These are phyloP conservation scores for Sitta carolinensis DNA, from an alignment of 2,797 vertebrate species.

Conservation along the genomic window DNA sequence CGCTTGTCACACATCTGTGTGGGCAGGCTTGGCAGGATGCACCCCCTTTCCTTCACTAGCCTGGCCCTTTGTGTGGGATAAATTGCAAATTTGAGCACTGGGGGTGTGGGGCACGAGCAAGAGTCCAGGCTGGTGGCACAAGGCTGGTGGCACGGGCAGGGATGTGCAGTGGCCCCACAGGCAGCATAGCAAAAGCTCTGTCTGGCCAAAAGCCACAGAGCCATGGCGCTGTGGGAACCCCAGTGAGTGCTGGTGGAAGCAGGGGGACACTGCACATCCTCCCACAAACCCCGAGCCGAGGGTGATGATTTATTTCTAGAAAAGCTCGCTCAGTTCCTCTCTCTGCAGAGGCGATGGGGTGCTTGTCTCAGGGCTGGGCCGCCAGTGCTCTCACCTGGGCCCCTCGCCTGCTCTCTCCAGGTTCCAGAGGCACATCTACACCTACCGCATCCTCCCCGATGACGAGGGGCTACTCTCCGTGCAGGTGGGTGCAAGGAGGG, in stretches of 20 bases:
- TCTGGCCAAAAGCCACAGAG: fast-evolving
- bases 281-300: background rate
- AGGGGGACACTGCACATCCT: fast-evolving
- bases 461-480: slow-evolving; percentile 92
- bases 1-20: background rate
- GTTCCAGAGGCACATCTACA: slow-evolving; percentile 95
- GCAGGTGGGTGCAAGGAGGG: slow-evolving; percentile 78
- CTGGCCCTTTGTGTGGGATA: background rate
- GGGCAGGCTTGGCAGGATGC: background rate
- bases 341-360: background rate
- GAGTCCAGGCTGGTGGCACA: background rate
- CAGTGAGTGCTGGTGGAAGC: background rate
- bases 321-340: background rate
- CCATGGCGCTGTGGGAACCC: fast-evolving
- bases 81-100: background rate
- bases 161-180: background rate
- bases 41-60: background rate
- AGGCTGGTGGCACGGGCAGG: background rate
- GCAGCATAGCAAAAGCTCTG: fast-evolving
- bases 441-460: slow-evolving; percentile 92
- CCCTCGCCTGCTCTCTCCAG: slow-evolving; percentile 68
- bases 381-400: background rate
- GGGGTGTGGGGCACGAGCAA: fast-evolving
- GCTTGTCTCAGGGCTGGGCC: background rate
- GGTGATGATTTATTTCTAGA: background rate